A percentile compares a stretch with the other conserved stretches of the same genome.
phyloP scores from a whole-genome alignment of 2,797 vertebrate species.

The Tapera naevia region DNA sequence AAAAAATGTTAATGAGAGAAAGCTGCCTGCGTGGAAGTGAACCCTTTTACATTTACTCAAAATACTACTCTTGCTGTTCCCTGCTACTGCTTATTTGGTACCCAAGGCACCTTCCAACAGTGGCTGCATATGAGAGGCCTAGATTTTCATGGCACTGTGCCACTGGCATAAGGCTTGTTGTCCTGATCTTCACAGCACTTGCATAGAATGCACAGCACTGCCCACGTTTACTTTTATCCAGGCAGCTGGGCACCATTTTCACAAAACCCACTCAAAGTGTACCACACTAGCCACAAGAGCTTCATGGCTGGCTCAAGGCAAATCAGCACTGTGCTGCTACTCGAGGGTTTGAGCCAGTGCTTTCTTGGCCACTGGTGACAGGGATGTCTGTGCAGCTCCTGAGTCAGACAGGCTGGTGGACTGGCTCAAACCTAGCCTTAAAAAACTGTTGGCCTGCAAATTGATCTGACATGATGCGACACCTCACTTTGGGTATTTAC shows the following conservation, averaged over 20 bases:
- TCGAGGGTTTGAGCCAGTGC: rapidly evolving
- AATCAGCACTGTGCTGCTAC: not conserved
- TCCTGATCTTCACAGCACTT: not conserved
- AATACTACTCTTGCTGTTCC: not conserved
- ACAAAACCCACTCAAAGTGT: not conserved
- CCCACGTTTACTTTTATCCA: not conserved
- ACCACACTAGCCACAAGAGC: rapidly evolving
- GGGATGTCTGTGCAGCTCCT: not conserved
- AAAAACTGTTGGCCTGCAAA: not conserved
- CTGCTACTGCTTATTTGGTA: not conserved
- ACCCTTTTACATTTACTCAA: not conserved
- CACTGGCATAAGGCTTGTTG: not conserved
- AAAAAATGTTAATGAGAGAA: not conserved
- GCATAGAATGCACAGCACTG: not conserved
- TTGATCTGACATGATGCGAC: not conserved
- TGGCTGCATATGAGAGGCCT: not conserved
- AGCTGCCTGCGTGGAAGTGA: not conserved
- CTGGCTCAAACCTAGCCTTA: not conserved
- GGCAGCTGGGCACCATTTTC: not conserved
- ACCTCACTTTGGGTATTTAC: not conserved
- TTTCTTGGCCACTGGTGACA: not conserved
- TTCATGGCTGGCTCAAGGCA: not conserved
- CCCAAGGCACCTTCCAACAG: not conserved
- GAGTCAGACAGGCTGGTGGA: not conserved
- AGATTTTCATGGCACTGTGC: not conserved